Evolutionary conservation across 1,140 invertebrate genomes (phyloP).

Genomic region (Melipona quadrifasciata): DNA sequence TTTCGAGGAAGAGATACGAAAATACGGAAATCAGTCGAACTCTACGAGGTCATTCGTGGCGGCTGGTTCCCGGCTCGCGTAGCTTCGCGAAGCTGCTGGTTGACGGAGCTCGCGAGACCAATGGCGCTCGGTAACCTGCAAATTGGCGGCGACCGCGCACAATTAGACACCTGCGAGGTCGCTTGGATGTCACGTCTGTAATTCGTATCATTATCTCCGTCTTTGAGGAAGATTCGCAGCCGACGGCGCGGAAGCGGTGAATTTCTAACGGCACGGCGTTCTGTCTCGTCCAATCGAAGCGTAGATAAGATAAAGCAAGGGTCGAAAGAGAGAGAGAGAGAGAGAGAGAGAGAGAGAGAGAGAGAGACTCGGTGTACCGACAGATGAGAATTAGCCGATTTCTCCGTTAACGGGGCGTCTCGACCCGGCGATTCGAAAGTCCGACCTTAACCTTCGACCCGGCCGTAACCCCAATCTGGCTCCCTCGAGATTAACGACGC

Average conservation of each 20-base stretch:
- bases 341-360: too few species aligned
- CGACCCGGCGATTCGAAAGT: slow-evolving; percentile 13
- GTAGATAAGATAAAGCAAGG: slow-evolving; percentile 36
- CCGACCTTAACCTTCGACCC: slow-evolving; percentile 59
- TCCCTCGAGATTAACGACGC: slow-evolving; percentile 50
- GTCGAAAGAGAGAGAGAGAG: background rate
- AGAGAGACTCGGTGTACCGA: too few species aligned
- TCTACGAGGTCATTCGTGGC: slow-evolving; percentile 8
- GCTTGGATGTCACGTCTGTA: slow-evolving; percentile 44
- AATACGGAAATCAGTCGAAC: slow-evolving; percentile 11
- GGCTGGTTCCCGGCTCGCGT: background rate
- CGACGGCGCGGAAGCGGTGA: slow-evolving; percentile 7
- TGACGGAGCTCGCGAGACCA: background rate
- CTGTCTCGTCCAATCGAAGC: slow-evolving; percentile 31
- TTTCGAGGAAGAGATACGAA: background rate
- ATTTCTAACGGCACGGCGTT: slow-evolving; percentile 26
- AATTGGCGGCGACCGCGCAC: slow-evolving; percentile 18
- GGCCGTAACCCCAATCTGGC: slow-evolving; percentile 49
- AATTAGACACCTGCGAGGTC: slow-evolving; percentile 60
- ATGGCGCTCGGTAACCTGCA: background rate
- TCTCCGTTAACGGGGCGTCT: slow-evolving; percentile 18
- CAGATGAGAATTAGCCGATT: slow-evolving; percentile 41
- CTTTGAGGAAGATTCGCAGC: slow-evolving; percentile 26
- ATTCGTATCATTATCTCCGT: slow-evolving; percentile 54
- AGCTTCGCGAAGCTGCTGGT: background rate